These are phyloP conservation scores for Ptychochromis oligacanthus DNA, from an alignment of 2,113 vertebrate genomes.

Conservation along the genomic window DNA sequence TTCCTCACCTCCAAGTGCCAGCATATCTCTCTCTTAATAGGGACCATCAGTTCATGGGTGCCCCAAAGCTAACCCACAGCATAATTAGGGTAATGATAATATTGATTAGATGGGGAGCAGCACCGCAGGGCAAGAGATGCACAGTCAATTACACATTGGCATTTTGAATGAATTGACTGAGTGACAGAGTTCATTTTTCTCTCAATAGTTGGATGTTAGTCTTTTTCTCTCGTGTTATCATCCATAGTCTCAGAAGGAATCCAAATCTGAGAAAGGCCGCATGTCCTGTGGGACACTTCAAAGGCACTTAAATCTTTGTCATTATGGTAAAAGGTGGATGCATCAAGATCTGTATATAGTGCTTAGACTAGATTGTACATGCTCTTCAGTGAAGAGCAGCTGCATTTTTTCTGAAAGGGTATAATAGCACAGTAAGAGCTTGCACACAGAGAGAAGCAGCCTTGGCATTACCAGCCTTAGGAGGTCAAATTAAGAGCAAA, in stretches of 20 bases:
- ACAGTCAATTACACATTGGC: constrained; percentile 77
- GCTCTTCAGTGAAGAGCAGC: constrained; percentile 68
- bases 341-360: constrained; percentile 36
- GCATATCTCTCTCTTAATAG: constrained; percentile 67
- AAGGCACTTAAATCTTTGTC: neutral
- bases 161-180: constrained; percentile 76
- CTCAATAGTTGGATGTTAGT: constrained; percentile 33
- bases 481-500: constrained; percentile 80
- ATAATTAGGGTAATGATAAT: constrained; percentile 79
- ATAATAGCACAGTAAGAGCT: constrained; percentile 63
- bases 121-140: constrained; percentile 67
- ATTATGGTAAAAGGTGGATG: constrained; percentile 10
- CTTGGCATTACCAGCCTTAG: constrained; percentile 71
- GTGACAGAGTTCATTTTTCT: constrained; percentile 72
- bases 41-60: constrained; percentile 66
- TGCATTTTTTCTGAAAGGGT: constrained; percentile 51
- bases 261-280: neutral
- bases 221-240: constrained; percentile 9
- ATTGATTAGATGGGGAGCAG: constrained; percentile 76
- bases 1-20: constrained; percentile 61
- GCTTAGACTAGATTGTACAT: constrained; percentile 38
- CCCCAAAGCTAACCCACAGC: constrained; percentile 61
- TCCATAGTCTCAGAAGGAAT: neutral
- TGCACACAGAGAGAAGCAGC: constrained; percentile 64
- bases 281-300: neutral